Percentiles rank a stretch among this genome's conserved stretches.
These are phyloP conservation scores for Pollenia labialis DNA, from an alignment of 2,888 invertebrate species.

Conservation along the genomic window DNA sequence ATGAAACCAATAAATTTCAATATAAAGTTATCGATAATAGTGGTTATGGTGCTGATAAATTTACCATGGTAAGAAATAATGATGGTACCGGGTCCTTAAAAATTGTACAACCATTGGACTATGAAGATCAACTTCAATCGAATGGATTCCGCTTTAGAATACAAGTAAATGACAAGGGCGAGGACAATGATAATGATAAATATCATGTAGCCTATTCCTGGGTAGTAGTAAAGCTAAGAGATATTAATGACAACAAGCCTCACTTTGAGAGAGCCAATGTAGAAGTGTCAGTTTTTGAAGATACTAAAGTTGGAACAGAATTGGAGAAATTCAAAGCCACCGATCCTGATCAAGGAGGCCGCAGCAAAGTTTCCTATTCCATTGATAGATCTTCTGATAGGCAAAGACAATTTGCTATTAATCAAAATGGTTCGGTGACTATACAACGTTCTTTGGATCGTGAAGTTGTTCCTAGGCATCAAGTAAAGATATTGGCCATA, in stretches of 20 bases:
- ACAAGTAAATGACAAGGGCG: slow-evolving; percentile 97
- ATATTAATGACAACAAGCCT: slow-evolving; percentile 99
- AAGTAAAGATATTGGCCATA: slow-evolving; percentile 97
- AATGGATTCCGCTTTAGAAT: slow-evolving; percentile 97
- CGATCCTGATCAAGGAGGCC: slow-evolving; percentile 97
- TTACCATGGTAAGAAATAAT: slow-evolving; percentile 98
- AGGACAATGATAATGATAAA: slow-evolving; percentile 98
- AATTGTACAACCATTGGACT: slow-evolving; percentile 97
- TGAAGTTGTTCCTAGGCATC: slow-evolving; percentile 97
- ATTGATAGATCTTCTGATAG: slow-evolving; percentile 96
- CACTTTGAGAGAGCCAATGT: slow-evolving; percentile 97
- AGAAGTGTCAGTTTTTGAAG: slow-evolving; percentile 95
- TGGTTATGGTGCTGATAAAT: slow-evolving; percentile 97
- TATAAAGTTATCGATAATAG: slow-evolving; percentile 97
- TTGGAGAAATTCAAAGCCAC: slow-evolving; percentile 97
- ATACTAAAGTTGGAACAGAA: slow-evolving; percentile 94
- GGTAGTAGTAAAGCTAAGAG: slow-evolving; percentile 96
- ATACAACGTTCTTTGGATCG: slow-evolving; percentile 96
- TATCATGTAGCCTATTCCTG: slow-evolving; percentile 98
- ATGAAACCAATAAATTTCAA: slow-evolving; percentile 98
- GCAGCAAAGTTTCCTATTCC: slow-evolving; percentile 95
- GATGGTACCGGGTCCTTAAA: slow-evolving; percentile 97
- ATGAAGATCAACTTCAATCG: slow-evolving; percentile 96
- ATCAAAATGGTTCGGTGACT: slow-evolving; percentile 96
- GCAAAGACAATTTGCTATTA: slow-evolving; percentile 96